Evolutionary conservation across 2,113 vertebrate species (phyloP).

Genomic region (Spermophilus dauricus): DNA sequence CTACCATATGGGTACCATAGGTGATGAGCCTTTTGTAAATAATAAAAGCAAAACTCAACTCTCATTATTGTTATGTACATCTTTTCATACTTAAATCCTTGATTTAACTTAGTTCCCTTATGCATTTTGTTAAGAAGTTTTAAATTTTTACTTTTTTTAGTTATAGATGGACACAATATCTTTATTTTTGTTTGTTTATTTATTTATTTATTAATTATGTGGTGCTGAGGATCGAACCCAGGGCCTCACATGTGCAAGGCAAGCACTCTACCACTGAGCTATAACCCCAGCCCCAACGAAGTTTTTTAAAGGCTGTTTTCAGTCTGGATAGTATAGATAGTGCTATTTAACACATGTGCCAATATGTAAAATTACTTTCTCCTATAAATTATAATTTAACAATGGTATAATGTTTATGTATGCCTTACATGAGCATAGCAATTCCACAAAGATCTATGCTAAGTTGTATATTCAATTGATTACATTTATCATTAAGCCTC

Average conservation of each 20-base stretch:
- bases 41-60: slow-evolving; percentile 58
- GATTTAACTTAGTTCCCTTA: slow-evolving; percentile 50
- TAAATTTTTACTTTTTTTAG: background rate
- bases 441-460: slow-evolving; percentile 38
- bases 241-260: too few relatives aligned
- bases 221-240: too few relatives aligned
- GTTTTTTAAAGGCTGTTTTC: background rate
- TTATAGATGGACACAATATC: too few relatives aligned
- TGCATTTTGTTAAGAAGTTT: slow-evolving; percentile 38
- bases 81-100: slow-evolving; percentile 37
- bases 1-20: background rate
- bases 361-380: slow-evolving; percentile 60
- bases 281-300: background rate
- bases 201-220: too few relatives aligned
- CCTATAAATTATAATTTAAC: slow-evolving; percentile 64
- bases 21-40: background rate
- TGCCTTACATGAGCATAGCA: slow-evolving; percentile 19
- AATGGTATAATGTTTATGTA: background rate
- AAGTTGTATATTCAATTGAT: slow-evolving; percentile 45
- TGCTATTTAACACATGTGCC: slow-evolving; percentile 22
- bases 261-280: too few relatives aligned
- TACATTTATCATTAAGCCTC: slow-evolving; percentile 43
- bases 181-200: too few relatives aligned
- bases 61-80: background rate
- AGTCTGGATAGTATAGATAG: slow-evolving; percentile 1